These are phyloP conservation scores for Muscidifurax raptorellus DNA, from an alignment of 1,140 invertebrate genomes.

Conservation along the genomic window DNA sequence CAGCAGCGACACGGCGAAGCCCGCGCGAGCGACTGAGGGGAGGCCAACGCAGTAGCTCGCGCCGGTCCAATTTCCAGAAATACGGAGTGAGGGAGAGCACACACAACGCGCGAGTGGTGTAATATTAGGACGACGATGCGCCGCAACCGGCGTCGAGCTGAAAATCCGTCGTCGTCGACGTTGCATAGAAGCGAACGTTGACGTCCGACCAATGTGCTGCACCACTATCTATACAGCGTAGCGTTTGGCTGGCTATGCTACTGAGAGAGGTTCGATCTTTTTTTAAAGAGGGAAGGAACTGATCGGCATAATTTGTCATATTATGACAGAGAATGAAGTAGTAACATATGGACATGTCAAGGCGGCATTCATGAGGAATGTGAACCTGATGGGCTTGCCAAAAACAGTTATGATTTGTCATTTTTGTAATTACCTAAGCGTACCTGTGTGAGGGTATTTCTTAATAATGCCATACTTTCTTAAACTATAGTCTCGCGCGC, in stretches of 20 bases:
- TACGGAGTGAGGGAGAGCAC: conserved; percentile 22
- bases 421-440: neutral
- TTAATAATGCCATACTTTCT: conserved; percentile 1
- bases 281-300: no score
- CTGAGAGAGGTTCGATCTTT: no score
- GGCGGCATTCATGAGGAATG: neutral
- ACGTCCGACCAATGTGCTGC: neutral
- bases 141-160: conserved; percentile 53
- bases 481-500: neutral
- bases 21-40: conserved; percentile 46
- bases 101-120: conserved; percentile 31
- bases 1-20: conserved; percentile 34
- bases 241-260: no score
- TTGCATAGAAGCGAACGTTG: neutral
- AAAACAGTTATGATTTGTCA: neutral
- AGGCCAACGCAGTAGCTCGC: neutral
- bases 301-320: neutral
- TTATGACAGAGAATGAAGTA: no score
- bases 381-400: neutral
- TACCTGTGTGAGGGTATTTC: neutral
- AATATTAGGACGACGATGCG: conserved; percentile 61
- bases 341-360: neutral
- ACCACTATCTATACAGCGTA: neutral
- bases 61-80: conserved; percentile 53
- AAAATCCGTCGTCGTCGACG: conserved; percentile 8